phyloP scores from a whole-genome alignment of 2,797 vertebrate genomes.

The Aselliscus stoliczkanus region DNA sequence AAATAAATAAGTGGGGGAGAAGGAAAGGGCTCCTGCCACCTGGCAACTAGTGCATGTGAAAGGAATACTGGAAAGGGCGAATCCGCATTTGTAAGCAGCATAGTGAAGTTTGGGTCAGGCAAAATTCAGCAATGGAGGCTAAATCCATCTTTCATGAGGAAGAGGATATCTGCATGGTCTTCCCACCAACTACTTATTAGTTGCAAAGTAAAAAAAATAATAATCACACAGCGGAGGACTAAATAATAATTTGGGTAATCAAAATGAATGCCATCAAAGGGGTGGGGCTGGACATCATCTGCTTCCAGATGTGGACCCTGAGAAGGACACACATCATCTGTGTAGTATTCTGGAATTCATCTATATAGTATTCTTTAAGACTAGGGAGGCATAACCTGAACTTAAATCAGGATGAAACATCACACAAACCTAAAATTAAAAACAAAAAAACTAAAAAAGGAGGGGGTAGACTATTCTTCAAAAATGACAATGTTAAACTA shows the following conservation, averaged over 20 bases:
- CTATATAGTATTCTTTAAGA: not conserved
- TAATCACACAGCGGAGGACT: not conserved
- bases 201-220: not conserved
- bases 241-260: not conserved
- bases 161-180: not conserved
- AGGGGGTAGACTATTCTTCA: not conserved
- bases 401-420: not conserved
- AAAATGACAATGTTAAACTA: not conserved
- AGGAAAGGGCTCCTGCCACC: not conserved
- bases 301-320: not conserved
- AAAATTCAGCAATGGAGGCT: not conserved
- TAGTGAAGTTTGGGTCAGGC: not conserved
- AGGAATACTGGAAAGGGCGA: not conserved
- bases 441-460: not conserved
- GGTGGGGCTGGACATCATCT: accelerated
- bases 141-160: not conserved
- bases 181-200: not conserved
- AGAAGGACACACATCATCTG: not conserved
- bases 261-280: not conserved
- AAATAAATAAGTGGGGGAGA: not conserved
- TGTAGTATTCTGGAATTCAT: not conserved
- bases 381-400: not conserved
- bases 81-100: not conserved
- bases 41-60: not conserved
- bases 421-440: not conserved